Base-by-base conservation (phyloP, 1,140 invertebrate genomes). In the Panagrolaimus sp. region DNA sequence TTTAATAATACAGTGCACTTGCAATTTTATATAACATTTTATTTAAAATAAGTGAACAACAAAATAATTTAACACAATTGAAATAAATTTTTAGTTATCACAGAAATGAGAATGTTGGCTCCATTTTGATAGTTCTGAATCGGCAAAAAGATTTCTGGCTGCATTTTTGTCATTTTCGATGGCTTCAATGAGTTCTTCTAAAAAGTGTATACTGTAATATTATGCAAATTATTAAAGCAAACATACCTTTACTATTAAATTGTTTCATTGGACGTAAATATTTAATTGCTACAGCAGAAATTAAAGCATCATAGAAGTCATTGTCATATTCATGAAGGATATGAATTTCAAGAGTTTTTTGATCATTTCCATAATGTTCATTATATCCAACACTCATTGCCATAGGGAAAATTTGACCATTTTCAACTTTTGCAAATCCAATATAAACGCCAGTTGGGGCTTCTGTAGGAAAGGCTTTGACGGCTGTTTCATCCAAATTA, bases 341-440 rank as follows among this genome's bases (percentile, higher is more conserved):
- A 83, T 98, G 92, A 0, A 92, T 90, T 88, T 97, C 85, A 85
- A 38, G 2, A 38, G 32, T 58, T 14, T 58, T 17, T 26, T 58
- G 21, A 73, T 89, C 87, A 84, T 96, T 96, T 70, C 93, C 88
- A 82, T 92, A 98, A 84, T 90, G 96, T 0, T 93, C 93, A 87
- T 96, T 96, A 91, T 91, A 95, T 5, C 94, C 94, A 71, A 97
- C 88, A 79, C 92, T 95, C 84, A 93, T 89, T 0, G 96, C 93
- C 92, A 96, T 96, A 87, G 92, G 93, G 75, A 91, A 87, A 38
- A 94, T 87, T 26, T 88, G 84, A 0, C 88, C 87, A 69, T 87
- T 79, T 71, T 90, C 88, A 0, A 97, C 87, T 75, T 88, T 87
- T 0, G 93, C 93, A 89, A 91, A 96, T 8, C 95, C 95, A 85